Evolutionary conservation across 1,140 invertebrate species (phyloP).

Genomic region (Halyomorpha halys): DNA sequence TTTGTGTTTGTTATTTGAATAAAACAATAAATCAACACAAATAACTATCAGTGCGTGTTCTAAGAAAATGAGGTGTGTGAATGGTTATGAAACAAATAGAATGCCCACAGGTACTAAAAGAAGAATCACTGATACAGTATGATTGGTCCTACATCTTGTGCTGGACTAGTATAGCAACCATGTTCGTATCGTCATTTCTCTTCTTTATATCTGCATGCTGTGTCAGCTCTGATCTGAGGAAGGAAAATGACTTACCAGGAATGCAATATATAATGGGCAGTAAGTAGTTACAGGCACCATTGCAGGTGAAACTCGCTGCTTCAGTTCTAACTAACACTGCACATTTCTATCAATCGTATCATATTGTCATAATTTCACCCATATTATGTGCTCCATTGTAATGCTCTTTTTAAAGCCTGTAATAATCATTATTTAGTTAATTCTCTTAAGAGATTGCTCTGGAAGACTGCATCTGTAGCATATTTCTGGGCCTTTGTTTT

Average conservation of each 20-base stretch:
- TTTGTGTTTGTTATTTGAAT: too few species aligned
- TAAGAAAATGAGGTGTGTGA: too few species aligned
- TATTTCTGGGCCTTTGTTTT: too few species aligned
- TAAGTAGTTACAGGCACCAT: not conserved
- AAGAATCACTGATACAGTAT: constrained; percentile 56
- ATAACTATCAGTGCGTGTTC: too few species aligned
- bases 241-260: constrained; percentile 52
- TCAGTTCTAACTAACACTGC: constrained; percentile 8
- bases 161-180: constrained; percentile 67
- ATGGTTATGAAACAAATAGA: not conserved
- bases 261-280: constrained; percentile 78
- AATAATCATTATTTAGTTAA: too few species aligned
- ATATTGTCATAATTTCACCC: not conserved
- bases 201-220: constrained; percentile 71
- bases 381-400: not conserved
- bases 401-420: too few species aligned
- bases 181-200: constrained; percentile 59
- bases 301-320: not conserved
- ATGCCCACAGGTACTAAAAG: constrained; percentile 52
- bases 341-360: not conserved
- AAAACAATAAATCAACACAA: too few species aligned
- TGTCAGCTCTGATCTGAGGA: constrained; percentile 55
- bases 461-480: too few species aligned
- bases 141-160: constrained; percentile 78
- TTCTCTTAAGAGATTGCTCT: too few species aligned